Evolutionary conservation across 1,140 invertebrate genomes (phyloP).

Genomic region (Pogonomyrmex barbatus): DNA sequence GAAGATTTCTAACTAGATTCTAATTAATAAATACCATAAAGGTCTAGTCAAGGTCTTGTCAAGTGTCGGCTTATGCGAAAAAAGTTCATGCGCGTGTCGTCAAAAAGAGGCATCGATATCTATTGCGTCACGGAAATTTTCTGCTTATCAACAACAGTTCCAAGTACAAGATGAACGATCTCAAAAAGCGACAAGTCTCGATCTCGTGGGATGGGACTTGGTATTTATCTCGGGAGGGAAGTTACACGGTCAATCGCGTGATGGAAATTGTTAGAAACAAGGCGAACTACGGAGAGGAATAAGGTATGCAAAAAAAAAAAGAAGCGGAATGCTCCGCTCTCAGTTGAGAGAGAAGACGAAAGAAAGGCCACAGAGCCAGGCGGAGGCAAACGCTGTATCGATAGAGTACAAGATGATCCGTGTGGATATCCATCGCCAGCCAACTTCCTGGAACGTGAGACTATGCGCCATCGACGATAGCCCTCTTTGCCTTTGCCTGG

Average conservation of each 20-base stretch:
- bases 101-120: constrained; percentile 10
- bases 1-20: not conserved
- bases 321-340: constrained; percentile 7
- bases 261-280: constrained; percentile 50
- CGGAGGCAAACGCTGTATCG: constrained; percentile 32
- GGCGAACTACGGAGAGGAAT: constrained; percentile 35
- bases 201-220: not conserved
- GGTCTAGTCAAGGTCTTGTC: too few relatives aligned
- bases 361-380: constrained; percentile 30
- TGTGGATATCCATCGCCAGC: constrained; percentile 58
- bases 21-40: not conserved
- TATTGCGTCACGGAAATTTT: not conserved
- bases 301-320: constrained; percentile 31
- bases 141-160: not conserved
- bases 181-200: constrained; percentile 16
- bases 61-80: not conserved
- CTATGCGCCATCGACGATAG: constrained; percentile 74
- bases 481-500: constrained; percentile 60
- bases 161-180: not conserved
- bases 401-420: constrained; percentile 56
- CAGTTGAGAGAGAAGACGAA: constrained; percentile 41
- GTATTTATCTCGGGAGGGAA: constrained; percentile 23
- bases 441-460: constrained; percentile 82
- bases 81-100: not conserved
- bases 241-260: constrained; percentile 38